Percentiles rank a stretch among this genome's conserved stretches.
phyloP scores from a whole-genome alignment of 2,797 vertebrate species.

The Helarctos malayanus region DNA sequence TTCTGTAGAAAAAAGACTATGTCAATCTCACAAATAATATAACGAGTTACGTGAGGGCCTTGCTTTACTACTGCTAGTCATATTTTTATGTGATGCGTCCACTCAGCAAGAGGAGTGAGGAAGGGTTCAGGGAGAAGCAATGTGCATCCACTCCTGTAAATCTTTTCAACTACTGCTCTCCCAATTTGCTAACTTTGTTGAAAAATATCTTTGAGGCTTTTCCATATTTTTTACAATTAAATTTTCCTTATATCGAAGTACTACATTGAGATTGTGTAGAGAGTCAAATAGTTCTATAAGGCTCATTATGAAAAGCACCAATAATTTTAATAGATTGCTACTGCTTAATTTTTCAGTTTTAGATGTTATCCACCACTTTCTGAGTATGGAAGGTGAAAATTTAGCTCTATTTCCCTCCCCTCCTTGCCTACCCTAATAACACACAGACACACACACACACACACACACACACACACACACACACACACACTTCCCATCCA shows the following conservation, averaged over 20 bases:
- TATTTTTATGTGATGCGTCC: background rate
- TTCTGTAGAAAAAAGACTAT: constrained; percentile 2
- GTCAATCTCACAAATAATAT: background rate
- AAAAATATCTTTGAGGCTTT: background rate
- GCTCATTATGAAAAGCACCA: background rate
- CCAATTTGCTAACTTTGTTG: background rate
- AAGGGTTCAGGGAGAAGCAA: background rate
- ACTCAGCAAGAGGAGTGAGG: background rate
- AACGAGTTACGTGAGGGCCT: background rate
- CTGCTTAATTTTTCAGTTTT: background rate
- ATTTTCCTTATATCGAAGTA: background rate
- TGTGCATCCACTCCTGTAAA: background rate
- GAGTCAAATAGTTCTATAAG: background rate
- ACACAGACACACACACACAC: no score
- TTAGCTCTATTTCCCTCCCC: background rate
- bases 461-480: no score
- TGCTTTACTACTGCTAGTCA: background rate
- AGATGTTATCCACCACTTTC: background rate
- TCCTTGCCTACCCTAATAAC: background rate
- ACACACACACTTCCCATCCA: background rate
- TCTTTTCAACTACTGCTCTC: background rate
- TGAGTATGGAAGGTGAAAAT: background rate
- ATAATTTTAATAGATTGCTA: background rate
- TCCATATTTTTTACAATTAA: background rate
- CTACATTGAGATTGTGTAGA: background rate